Percentiles rank a stretch among this genome's conserved stretches.
Evolutionary conservation across 2,888 invertebrate genomes (phyloP).

Genomic region (Melinopterus prodromus): DNA sequence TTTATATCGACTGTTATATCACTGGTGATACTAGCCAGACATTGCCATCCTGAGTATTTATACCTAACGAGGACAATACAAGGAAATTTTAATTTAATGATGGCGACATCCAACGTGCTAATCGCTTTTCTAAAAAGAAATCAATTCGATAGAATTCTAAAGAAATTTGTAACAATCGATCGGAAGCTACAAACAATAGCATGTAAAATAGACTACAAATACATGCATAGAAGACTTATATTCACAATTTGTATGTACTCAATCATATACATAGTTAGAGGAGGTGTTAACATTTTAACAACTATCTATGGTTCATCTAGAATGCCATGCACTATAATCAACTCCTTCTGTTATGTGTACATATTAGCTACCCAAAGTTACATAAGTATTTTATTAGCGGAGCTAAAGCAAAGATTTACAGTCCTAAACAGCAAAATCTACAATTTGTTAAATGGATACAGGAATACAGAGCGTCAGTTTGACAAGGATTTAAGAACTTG

Average conservation of each 20-base stretch:
- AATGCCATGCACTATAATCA: not conserved
- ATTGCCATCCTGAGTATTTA: not conserved
- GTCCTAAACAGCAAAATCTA: not conserved
- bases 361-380: not conserved
- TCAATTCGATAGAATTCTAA: not conserved
- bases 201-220: not conserved
- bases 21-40: not conserved
- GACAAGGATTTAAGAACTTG: not conserved
- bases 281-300: not conserved
- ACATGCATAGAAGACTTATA: not conserved
- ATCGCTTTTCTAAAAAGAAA: not conserved
- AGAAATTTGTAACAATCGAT: not conserved
- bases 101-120: not conserved
- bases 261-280: not conserved
- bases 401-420: not conserved
- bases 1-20: not conserved
- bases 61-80: not conserved
- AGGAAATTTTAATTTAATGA: not conserved
- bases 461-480: not conserved
- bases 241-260: not conserved
- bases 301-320: not conserved
- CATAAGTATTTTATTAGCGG: not conserved
- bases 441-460: not conserved
- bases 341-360: not conserved
- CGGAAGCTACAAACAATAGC: not conserved